Percentiles rank a stretch among this genome's conserved stretches.
Evolutionary conservation across 2,888 invertebrate species (phyloP).

Genomic region (Chymomyza procnemis): DNA sequence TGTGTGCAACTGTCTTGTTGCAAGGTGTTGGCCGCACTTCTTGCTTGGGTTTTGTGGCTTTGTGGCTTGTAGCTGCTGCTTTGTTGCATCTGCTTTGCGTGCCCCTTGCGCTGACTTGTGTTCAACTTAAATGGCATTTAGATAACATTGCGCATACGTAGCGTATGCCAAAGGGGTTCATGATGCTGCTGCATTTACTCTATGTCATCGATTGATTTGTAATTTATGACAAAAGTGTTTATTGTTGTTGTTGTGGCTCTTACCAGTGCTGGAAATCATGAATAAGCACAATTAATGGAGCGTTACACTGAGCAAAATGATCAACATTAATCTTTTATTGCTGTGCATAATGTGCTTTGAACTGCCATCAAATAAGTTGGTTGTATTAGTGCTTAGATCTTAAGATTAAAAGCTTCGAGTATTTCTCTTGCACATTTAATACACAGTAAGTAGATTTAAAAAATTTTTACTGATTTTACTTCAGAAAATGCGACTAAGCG

Average conservation of each 20-base stretch:
- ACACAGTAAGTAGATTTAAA: no score
- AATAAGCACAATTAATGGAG: not conserved
- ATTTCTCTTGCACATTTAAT: no score
- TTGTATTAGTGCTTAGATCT: no score
- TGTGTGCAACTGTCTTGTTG: conserved; percentile 46
- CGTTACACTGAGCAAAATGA: not conserved
- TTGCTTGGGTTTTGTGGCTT: conserved; percentile 24
- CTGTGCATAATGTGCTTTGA: not conserved
- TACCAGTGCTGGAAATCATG: not conserved
- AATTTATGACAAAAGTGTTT: conserved; percentile 11
- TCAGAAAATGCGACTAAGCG: no score
- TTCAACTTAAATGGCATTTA: conserved; percentile 67
- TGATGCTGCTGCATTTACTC: conserved; percentile 5
- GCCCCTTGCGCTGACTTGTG: not conserved
- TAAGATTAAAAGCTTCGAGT: no score
- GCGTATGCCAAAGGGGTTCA: not conserved
- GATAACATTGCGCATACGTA: conserved; percentile 41
- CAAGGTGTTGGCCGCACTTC: conserved; percentile 40
- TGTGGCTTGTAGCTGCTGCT: not conserved
- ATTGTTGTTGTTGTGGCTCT: conserved; percentile 4
- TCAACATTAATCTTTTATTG: not conserved
- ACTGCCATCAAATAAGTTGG: no score
- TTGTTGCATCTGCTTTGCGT: not conserved
- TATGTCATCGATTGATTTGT: conserved; percentile 11
- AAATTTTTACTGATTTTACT: no score